Base-by-base conservation (phyloP, 2,888 invertebrate species). In the Scaptomyza reducta region DNA sequence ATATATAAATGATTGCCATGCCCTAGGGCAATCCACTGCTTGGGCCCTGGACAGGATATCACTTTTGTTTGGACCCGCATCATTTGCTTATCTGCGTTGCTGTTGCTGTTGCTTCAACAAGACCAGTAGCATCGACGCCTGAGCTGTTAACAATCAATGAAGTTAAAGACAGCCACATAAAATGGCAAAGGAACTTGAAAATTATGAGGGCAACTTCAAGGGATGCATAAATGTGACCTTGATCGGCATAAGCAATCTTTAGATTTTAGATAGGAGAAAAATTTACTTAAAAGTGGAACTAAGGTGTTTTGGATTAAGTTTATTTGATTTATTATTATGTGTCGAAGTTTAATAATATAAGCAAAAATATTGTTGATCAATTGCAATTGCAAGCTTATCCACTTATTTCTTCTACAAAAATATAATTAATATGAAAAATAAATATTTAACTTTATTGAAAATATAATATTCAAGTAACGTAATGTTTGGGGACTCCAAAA, bases 131-230 rank as follows among this genome's bases (percentile, higher is more conserved):
- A 50, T 11, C 62, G 70, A 74, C 70, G 74, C 74, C 70, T 40
- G 59, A 70, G 82, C 82, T 79, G 78, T 80, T 63, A 76, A 74
- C 69, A 81, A 78, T 80, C 80, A 78, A 71, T 70, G 61, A 67
- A 68, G 66, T 65, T 62, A 56, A 71, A 55, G 59, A 64, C 74
- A 68, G 51, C 44, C 57, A 50, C 70, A 74, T 74, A 66, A 80
- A 70, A 66, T 78, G 62, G 66, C 49, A 49, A 35, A 61, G 66
- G 44, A 59, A 45, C 50, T 35, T 46, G 38, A 41, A 44, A 59
- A 62, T 44, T 63, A 74, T 74, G 67, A 56, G 74, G 74, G 70
- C 44, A 40, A 60, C 13, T 40, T 49, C 46, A 46, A 63, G 56
- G 74, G 70, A 53, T 63, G 67, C 62, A 54, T 54, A 31, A 58